These are phyloP conservation scores for Agonopterix subpropinquella DNA, from an alignment of 2,888 invertebrate genomes.

Conservation along the genomic window DNA sequence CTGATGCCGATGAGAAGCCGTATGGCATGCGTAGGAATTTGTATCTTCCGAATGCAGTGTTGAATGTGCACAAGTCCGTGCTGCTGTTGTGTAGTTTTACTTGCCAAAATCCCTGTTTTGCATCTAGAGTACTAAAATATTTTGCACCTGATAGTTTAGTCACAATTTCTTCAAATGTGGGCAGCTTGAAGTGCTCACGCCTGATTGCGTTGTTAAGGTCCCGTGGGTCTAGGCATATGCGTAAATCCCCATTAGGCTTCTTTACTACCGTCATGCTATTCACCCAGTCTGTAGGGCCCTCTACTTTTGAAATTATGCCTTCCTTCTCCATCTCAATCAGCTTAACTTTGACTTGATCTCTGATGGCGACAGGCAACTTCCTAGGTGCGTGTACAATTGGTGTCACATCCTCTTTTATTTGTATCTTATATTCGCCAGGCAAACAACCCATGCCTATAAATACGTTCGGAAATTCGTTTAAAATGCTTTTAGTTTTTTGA, in stretches of 20 bases:
- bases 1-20: conserved; percentile 8
- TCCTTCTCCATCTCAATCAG: conserved; percentile 7
- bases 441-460: conserved; percentile 10
- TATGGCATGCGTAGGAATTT: conserved; percentile 17
- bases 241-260: not conserved
- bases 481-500: not conserved
- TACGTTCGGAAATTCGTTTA: not conserved
- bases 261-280: too few relatives aligned
- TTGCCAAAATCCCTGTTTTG: conserved; percentile 17
- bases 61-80: conserved; percentile 19
- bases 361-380: conserved; percentile 8
- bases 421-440: conserved; percentile 9
- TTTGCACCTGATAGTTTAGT: conserved; percentile 8
- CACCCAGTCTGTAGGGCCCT: conserved; percentile 8
- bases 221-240: conserved; percentile 7
- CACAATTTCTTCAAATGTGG: conserved; percentile 15
- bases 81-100: conserved; percentile 14
- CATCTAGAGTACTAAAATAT: conserved; percentile 15
- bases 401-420: not conserved
- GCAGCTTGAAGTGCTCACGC: conserved; percentile 13
- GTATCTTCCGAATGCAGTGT: conserved; percentile 13
- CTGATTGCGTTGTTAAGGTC: conserved; percentile 10
- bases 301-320: conserved; percentile 15
- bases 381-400: conserved; percentile 7
- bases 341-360: conserved; percentile 5